Conservation (phyloP, 2,888 invertebrate genomes). For the Melikaiella ostensackeni region DNA sequence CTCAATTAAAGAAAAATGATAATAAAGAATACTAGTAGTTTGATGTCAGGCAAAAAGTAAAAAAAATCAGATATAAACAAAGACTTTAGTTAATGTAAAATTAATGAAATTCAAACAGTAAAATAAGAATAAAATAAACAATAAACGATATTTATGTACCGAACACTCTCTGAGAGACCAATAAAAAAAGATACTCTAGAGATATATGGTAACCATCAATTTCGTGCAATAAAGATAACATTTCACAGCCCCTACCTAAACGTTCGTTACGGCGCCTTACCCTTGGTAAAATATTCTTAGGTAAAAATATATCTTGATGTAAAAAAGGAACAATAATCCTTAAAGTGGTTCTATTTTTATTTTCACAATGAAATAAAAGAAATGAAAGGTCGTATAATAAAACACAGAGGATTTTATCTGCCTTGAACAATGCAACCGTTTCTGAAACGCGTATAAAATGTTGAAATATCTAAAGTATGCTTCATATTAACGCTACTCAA, state of each 20-base stretch:
- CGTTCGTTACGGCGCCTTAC: background rate
- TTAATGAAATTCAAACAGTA: background rate
- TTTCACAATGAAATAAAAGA: conserved; percentile 3
- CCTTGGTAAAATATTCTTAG: background rate
- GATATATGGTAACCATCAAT: background rate
- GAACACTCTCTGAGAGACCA: background rate
- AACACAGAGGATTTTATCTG: background rate
- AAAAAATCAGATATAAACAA: background rate
- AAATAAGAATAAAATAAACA: background rate
- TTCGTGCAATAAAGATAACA: background rate
- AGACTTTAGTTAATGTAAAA: background rate
- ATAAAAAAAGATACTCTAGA: background rate
- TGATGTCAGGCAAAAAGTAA: background rate
- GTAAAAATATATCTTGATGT: background rate
- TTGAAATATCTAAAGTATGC: conserved; percentile 19
- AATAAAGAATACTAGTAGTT: background rate
- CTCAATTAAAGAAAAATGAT: background rate
- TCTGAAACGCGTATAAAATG: conserved; percentile 23
- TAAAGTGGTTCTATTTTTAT: background rate
- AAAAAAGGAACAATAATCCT: background rate
- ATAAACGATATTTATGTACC: background rate
- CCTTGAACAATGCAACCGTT: background rate
- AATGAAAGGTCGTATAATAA: background rate
- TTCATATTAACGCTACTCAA: conserved; percentile 33
- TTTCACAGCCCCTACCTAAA: background rate